Evolutionary conservation across 2,888 invertebrate species (phyloP).

Genomic region (Oscheius myriophilus): DNA sequence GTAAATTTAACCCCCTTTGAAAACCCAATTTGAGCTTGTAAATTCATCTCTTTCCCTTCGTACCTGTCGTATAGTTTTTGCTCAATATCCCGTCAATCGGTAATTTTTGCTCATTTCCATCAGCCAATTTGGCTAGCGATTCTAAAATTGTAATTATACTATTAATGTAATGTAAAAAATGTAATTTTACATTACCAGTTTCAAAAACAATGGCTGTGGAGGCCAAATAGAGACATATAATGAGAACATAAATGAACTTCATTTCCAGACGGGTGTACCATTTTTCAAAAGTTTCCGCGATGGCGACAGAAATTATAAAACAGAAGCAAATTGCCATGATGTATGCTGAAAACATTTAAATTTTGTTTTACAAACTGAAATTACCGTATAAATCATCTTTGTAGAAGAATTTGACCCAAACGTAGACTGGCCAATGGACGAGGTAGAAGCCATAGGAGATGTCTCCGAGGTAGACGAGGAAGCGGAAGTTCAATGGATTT

Average conservation of each 20-base stretch:
- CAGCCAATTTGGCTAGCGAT: too few species aligned
- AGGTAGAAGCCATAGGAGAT: constrained; percentile 48
- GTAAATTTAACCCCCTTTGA: too few species aligned
- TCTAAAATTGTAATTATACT: too few species aligned
- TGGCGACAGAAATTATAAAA: constrained; percentile 24
- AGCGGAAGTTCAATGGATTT: constrained; percentile 20
- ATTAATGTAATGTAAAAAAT: neutral
- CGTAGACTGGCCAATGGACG: constrained; percentile 48
- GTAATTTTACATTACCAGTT: constrained; percentile 1
- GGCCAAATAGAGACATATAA: constrained; percentile 30
- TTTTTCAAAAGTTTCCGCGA: constrained; percentile 41
- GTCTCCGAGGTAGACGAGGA: constrained; percentile 43
- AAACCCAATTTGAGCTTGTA: too few species aligned
- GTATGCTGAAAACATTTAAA: constrained; percentile 30
- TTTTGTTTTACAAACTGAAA: neutral
- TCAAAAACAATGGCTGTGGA: constrained; percentile 23
- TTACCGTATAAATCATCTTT: constrained; percentile 27
- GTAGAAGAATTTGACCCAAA: constrained; percentile 40
- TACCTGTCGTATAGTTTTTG: too few species aligned
- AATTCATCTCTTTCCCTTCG: too few species aligned
- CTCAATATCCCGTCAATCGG: too few species aligned
- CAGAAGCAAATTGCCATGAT: constrained; percentile 32
- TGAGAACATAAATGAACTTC: constrained; percentile 17
- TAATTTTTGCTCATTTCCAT: too few species aligned
- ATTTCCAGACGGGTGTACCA: constrained; percentile 37